Evolutionary conservation across 2,888 invertebrate species (phyloP), one percentile per base, ranked within the genome.

Genomic region (Scelioninae gen. 1): DNA sequence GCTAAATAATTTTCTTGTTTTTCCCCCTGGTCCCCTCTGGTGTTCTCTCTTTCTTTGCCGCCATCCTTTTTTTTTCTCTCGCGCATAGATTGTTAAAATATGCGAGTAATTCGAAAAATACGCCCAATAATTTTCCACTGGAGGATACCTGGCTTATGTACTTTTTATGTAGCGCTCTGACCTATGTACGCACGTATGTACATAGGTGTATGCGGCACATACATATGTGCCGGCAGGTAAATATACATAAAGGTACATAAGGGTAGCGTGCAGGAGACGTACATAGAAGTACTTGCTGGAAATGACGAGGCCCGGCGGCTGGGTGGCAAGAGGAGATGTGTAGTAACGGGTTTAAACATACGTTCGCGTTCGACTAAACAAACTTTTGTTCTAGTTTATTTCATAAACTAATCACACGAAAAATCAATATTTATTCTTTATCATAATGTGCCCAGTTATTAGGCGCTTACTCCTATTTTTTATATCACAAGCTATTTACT

Each of bases 251-350:
- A 77, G 66, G 84, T 80, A 85, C 79, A 84, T 84, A 83, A 88
- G 89, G 88, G 88, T 89, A 87, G 90, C 88, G 88, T 90, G 90
- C 89, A 89, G 88, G 89, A 91, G 91, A 91, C 90, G 90, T 91
- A 91, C 90, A 91, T 91, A 90, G 89, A 88, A 90, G 90, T 92
- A 90, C 91, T 91, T 90, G 91, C 89, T 91, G 90, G 91, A 90
- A 91, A 90, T 89, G 91, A 91, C 89, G 89, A 89, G 90, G 90
- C 89, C 89, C 86, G 87, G 72, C 85, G 88, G 85, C 86, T 86
- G 86, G 83, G 84, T 80, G 76, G 82, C 47, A 23, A 49, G 63
- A 56, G 82, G 80, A 65, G 82, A 76, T 45, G 72, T 76, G 83
- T 66, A 80, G 85, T 82, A 79, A 84, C 84, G 84, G 83, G 32